These are phyloP conservation scores for Malacosoma neustria DNA, from an alignment of 2,888 invertebrate species.

Conservation along the genomic window DNA sequence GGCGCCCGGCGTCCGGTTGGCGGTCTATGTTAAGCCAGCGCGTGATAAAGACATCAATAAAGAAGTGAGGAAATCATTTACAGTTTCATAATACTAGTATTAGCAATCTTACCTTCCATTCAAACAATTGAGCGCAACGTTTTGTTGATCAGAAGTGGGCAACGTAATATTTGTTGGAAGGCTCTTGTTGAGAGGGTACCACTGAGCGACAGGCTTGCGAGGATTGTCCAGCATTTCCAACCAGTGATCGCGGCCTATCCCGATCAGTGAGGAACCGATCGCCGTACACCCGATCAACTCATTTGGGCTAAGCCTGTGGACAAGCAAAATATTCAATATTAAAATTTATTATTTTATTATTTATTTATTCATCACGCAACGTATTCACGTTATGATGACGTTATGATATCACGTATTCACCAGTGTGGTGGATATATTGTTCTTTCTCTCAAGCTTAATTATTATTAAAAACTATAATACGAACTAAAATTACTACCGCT, in stretches of 20 bases:
- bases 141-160: constrained; percentile 71
- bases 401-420: too few species aligned
- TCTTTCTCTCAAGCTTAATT: too few species aligned
- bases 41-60: too few species aligned
- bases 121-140: constrained; percentile 79
- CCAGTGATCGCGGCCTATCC: constrained; percentile 89
- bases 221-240: constrained; percentile 88
- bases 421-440: too few species aligned
- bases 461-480: too few species aligned
- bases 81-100: too few species aligned
- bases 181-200: constrained; percentile 86
- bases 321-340: constrained; percentile 1
- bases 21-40: too few species aligned
- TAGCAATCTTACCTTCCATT: constrained; percentile 77
- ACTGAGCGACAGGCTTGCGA: constrained; percentile 87
- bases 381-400: too few species aligned
- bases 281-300: constrained; percentile 90
- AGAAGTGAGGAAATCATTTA: too few species aligned
- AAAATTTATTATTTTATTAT: background rate
- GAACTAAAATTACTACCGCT: too few species aligned
- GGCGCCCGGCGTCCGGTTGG: too few species aligned
- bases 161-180: constrained; percentile 77
- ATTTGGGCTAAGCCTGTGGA: constrained; percentile 85
- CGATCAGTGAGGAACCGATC: constrained; percentile 84
- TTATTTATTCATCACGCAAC: too few species aligned